Conservation (phyloP, 1,140 invertebrate species). For the Zelostemma sp. region DNA sequence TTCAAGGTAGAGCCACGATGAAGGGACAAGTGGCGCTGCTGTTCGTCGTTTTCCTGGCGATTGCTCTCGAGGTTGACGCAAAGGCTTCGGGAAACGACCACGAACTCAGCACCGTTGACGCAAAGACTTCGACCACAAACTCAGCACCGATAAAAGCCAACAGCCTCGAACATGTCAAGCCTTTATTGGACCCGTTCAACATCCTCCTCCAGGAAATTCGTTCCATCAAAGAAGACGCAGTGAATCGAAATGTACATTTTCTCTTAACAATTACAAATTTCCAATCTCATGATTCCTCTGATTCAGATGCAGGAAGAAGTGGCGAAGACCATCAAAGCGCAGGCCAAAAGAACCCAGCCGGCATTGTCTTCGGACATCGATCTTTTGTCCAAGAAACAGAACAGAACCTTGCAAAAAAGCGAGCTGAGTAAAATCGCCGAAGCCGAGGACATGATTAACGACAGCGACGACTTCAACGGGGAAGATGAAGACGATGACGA, state of each 20-base stretch:
- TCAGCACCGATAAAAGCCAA: slow-evolving; percentile 3
- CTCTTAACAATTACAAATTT: neutral
- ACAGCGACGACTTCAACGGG: slow-evolving; percentile 39
- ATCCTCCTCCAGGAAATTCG: slow-evolving; percentile 56
- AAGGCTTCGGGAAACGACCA: neutral
- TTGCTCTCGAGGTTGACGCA: slow-evolving; percentile 20
- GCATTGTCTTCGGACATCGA: neutral
- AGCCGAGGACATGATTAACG: slow-evolving; percentile 50
- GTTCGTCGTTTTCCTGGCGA: slow-evolving; percentile 46
- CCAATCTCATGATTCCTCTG: slow-evolving; percentile 5
- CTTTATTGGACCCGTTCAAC: slow-evolving; percentile 41
- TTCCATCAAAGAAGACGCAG: slow-evolving; percentile 49
- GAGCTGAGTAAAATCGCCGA: slow-evolving; percentile 52
- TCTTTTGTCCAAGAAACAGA: slow-evolving; percentile 6
- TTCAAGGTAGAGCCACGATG: slow-evolving; percentile 53
- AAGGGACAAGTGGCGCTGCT: slow-evolving; percentile 57
- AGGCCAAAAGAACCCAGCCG: slow-evolving; percentile 42
- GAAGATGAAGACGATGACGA: slow-evolving; percentile 50
- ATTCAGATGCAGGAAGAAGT: slow-evolving; percentile 57
- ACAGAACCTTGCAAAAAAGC: slow-evolving; percentile 30
- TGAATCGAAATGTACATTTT: slow-evolving; percentile 49
- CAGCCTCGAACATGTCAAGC: slow-evolving; percentile 8
- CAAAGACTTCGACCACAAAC: too few species aligned
- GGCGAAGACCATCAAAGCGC: slow-evolving; percentile 56
- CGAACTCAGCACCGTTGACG: too few species aligned